Base-by-base conservation (phyloP, 1,140 invertebrate genomes). In the Daktulosphaira vitifoliae region DNA sequence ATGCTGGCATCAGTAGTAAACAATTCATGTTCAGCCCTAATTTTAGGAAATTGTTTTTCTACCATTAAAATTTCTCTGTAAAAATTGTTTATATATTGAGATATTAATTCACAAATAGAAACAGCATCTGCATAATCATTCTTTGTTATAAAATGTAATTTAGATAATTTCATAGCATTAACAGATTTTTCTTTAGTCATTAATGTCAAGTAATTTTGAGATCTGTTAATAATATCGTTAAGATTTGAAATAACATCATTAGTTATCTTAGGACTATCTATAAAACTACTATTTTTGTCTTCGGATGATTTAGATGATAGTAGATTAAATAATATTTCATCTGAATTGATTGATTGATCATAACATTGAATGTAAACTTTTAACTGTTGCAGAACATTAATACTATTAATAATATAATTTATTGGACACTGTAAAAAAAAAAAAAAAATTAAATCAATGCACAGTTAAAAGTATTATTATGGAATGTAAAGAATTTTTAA, bases 311-410 rank as follows among this genome's bases (percentile, higher is more conserved):
- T 9, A 13, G 3, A 5, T 16, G 8, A 29, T n/a, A 16, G 15
- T 48, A 22, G 8, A 62, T 46, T 33, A 20, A 62, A 13, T 62
- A 62, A 48, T 3, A 6, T 26, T n/a, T 62, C 56, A 22, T 1
- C 44, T 48, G 56, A 48, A 20, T 48, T 42, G 3, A 29, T 62
- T 29, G 42, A 29, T 33, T 62, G 9, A 22, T 15, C 8, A n/a
- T 11, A 11, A 15, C 42, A 29, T 33, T 48, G 42, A 15, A 62
- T 15, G 13, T 38, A 11, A 1, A 62, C 44, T 62, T 62, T 62
- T 8, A 62, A 22, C 46, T 62, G 56, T 20, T 62, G 56, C 16
- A 62, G 20, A 46, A 62, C 15, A 33, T 62, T 62, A n/a, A 62
- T 33, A 15, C 56, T 29, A n/a, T 62, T 62, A 9, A 33, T 3